A percentile compares a stretch with the other conserved stretches of the same genome.
Conservation (phyloP, 2,888 invertebrate genomes). For the Rhamnusium bicolor region DNA sequence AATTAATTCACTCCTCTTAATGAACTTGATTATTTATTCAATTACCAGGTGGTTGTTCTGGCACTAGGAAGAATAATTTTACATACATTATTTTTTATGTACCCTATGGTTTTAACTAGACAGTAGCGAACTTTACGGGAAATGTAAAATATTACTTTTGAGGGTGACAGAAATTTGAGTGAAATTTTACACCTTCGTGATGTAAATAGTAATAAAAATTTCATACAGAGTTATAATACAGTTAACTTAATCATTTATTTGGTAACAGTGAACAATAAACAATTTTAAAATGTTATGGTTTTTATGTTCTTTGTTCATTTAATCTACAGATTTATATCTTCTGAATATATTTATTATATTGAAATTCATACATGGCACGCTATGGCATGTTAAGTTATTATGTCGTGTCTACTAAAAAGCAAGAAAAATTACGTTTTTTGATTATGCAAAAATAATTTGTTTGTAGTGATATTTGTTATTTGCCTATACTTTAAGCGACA, state of each 20-base stretch:
- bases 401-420: slow-evolving; percentile 6
- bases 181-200: too few species aligned
- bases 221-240: too few species aligned
- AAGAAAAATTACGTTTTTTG: slow-evolving; percentile 3
- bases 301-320: slow-evolving; percentile 32
- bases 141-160: too few species aligned
- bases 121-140: too few species aligned
- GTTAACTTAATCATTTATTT: not conserved
- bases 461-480: slow-evolving; percentile 4
- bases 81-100: not conserved
- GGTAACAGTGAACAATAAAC: not conserved
- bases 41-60: not conserved
- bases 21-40: not conserved
- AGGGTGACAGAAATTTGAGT: too few species aligned
- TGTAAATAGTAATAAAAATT: too few species aligned
- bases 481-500: not conserved
- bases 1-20: not conserved
- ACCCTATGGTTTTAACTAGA: not conserved
- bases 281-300: not conserved
- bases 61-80: not conserved
- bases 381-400: slow-evolving; percentile 18
- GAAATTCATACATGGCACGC: slow-evolving; percentile 23
- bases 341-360: slow-evolving; percentile 28
- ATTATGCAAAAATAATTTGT: slow-evolving; percentile 22
- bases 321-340: slow-evolving; percentile 21